Percentiles rank a stretch among this genome's conserved stretches.
Evolutionary conservation across 1,140 invertebrate species (phyloP).

Genomic region (Apis florea): DNA sequence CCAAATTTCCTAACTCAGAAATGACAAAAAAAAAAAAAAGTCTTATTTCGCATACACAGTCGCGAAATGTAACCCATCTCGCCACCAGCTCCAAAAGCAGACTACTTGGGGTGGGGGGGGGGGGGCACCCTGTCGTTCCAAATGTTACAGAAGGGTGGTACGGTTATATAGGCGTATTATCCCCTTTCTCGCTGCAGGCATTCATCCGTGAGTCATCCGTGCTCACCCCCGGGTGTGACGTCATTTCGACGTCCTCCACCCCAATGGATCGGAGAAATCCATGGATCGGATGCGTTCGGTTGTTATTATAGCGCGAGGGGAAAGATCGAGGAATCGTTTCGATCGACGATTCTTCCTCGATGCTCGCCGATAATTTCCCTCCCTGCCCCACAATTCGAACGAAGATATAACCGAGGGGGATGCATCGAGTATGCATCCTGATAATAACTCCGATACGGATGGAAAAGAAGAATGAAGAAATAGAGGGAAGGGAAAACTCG

Average conservation of each 20-base stretch:
- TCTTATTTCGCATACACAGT: neutral
- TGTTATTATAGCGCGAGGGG: conserved; percentile 71
- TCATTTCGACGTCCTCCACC: conserved; percentile 55
- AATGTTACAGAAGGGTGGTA: conserved; percentile 63
- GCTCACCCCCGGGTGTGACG: conserved; percentile 65
- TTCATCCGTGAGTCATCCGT: conserved; percentile 70
- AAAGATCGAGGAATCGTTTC: conserved; percentile 10
- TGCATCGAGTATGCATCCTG: neutral
- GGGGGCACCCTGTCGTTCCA: neutral
- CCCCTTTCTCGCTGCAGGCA: conserved; percentile 42
- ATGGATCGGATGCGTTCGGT: conserved; percentile 57
- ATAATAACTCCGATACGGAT: neutral
- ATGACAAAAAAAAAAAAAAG: no score
- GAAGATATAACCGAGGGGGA: no score
- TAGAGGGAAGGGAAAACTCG: neutral
- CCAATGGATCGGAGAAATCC: neutral
- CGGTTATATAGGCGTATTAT: conserved; percentile 51
- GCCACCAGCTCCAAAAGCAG: neutral
- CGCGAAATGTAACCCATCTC: neutral
- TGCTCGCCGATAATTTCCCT: conserved; percentile 8
- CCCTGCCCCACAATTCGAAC: neutral
- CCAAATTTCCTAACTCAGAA: neutral
- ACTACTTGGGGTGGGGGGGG: neutral
- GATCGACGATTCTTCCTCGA: conserved; percentile 11
- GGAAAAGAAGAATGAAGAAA: neutral